phyloP scores from a whole-genome alignment of 2,113 vertebrate genomes.

The Aegypius monachus region DNA sequence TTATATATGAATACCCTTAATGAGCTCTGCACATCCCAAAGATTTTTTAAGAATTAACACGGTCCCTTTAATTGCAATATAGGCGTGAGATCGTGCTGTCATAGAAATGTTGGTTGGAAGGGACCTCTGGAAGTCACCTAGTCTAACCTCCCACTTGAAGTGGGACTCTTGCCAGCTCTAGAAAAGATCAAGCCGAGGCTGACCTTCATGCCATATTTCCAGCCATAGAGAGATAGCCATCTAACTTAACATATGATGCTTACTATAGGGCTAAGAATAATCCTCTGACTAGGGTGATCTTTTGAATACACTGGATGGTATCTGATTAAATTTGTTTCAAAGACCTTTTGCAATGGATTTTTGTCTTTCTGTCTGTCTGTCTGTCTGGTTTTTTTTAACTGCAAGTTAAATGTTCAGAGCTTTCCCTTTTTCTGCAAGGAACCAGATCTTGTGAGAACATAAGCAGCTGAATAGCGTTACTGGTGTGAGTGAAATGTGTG shows the following conservation, averaged over 20 bases:
- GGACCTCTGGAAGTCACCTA: neutral
- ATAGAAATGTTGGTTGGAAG: neutral
- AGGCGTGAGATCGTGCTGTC: neutral
- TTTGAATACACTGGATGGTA: neutral
- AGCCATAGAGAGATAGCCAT: neutral
- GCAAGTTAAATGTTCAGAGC: neutral
- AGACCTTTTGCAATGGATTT: neutral
- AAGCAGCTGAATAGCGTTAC: neutral
- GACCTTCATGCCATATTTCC: neutral
- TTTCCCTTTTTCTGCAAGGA: neutral
- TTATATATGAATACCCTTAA: neutral
- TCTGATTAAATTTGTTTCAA: neutral
- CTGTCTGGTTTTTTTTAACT: neutral
- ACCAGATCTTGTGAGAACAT: neutral
- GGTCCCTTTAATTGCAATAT: neutral
- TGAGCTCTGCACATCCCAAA: neutral
- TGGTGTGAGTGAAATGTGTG: neutral
- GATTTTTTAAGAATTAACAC: neutral
- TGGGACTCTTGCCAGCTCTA: neutral
- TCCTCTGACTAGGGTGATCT: neutral
- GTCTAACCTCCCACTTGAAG: neutral
- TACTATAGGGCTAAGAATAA: slow-evolving; percentile 23
- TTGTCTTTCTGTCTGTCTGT: too few species aligned
- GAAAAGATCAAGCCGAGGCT: neutral
- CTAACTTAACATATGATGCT: neutral